Percentiles rank a stretch among this genome's conserved stretches.
Evolutionary conservation across 2,888 invertebrate genomes (phyloP).

Genomic region (Lithophane semibrunnea): DNA sequence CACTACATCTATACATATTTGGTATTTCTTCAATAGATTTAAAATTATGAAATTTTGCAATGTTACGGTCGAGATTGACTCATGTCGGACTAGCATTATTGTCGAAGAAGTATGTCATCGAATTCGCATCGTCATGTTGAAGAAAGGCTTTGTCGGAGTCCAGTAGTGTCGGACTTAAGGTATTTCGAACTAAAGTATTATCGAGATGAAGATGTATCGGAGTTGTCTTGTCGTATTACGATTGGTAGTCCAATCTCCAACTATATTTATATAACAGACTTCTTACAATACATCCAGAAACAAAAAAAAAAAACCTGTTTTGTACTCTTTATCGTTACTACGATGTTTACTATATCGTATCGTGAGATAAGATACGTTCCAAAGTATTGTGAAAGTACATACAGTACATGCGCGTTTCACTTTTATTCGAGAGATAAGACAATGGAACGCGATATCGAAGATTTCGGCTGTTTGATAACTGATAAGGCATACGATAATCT

Average conservation of each 20-base stretch:
- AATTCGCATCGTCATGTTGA: no score
- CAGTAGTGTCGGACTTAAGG: no score
- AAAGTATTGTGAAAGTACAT: conserved; percentile 66
- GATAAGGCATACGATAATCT: conserved; percentile 33
- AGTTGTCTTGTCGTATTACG: no score
- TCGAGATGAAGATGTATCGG: no score
- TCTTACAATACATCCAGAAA: conserved; percentile 36
- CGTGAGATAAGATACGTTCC: conserved; percentile 60
- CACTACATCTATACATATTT: no score
- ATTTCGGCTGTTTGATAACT: conserved; percentile 61
- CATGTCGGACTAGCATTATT: no score
- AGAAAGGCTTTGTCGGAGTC: no score
- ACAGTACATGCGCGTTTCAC: conserved; percentile 65
- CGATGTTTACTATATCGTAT: conserved; percentile 81
- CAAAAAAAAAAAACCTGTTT: conserved; percentile 68
- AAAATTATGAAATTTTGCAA: no score
- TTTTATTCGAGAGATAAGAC: conserved; percentile 58
- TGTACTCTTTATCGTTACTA: conserved; percentile 76
- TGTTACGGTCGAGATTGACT: no score
- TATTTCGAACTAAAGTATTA: no score
- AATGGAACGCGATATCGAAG: conserved; percentile 31
- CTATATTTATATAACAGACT: conserved; percentile 31
- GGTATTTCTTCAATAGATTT: no score
- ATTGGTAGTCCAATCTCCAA: conserved; percentile 17
- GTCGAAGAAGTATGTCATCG: no score